These are phyloP conservation scores for Diabrotica virgifera DNA, from an alignment of 1,140 invertebrate species.

Conservation along the genomic window DNA sequence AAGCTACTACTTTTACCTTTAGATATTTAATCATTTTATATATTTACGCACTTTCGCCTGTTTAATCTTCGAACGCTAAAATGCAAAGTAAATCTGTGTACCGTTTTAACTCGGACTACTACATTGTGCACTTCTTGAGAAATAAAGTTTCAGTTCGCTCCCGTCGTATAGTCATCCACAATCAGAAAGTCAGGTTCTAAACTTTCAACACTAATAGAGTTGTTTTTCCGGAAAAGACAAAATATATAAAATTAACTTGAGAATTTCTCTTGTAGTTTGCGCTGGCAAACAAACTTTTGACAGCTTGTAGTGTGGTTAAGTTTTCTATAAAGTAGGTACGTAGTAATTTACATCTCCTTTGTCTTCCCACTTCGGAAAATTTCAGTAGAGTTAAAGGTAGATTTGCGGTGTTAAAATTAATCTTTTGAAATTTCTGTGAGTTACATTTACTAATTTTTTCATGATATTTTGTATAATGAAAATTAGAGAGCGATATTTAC, in stretches of 20 bases:
- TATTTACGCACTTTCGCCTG: no score
- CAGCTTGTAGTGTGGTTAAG: neutral
- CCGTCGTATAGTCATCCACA: neutral
- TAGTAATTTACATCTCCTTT: constrained; percentile 1
- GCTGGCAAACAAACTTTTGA: neutral
- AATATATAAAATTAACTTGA: constrained; percentile 1
- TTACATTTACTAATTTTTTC: no score
- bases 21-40: no score
- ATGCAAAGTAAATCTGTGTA: neutral
- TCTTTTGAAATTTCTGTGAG: no score
- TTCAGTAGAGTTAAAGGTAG: neutral
- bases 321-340: neutral
- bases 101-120: neutral
- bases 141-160: no score
- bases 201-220: constrained; percentile 1
- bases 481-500: no score
- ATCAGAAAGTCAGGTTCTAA: neutral
- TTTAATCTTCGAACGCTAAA: no score
- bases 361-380: neutral
- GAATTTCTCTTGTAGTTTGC: neutral
- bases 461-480: no score
- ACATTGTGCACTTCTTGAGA: no score
- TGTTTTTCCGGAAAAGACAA: constrained; percentile 2
- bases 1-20: no score
- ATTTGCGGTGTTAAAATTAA: no score